Evolutionary conservation across 2,888 invertebrate species (phyloP), one percentile per base, ranked within the genome.

Genomic region (Seladonia tumulorum): DNA sequence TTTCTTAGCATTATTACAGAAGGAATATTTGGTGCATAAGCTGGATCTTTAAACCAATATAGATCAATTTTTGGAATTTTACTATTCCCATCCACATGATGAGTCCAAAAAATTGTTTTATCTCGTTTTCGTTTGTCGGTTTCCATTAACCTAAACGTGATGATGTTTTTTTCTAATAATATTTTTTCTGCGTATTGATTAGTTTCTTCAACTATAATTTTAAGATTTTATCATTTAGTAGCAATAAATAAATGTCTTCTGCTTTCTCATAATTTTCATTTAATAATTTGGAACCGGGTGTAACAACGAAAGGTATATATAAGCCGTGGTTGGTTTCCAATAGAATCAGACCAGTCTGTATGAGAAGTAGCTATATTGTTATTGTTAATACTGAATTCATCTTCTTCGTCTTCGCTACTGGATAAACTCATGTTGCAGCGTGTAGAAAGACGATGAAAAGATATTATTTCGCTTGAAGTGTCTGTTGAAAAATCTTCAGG

Each of bases 81-180:
- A 91, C 91, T 53, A 94, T 66, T 35, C 92, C 92, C 92, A 93
- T 93, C 74, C 87, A 93, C 76, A 93, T 81, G 39, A 60, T 25
- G 42, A 93, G 82, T 1, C 90, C 89, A 85, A 93, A 91, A 60
- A 86, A 91, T 63, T 75, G 49, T 81, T 81, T 81, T 71, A 81
- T 68, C 35, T 35, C 5, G 35, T 35, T 35, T 35, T 35, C 4
- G 0, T 35, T 35, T 5, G 5, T 35, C 35, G 35, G 35, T 35
- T 35, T 35, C 35, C 35, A 35, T 35, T 35, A 0, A 35, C 35
- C 35, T 35, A 35, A 5, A 35, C 39, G 68, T 1, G 68, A 68
- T 68, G 68, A 39, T 68, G 68, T 68, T 42, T 68, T 68, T 39
- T 42, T 8, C 14, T 18, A 8, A 68, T 68, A 42, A 16, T 7